Percentiles rank a stretch among this genome's conserved stretches.
Evolutionary conservation across 2,888 invertebrate species (phyloP).

Genomic region (Sycophila texana): DNA sequence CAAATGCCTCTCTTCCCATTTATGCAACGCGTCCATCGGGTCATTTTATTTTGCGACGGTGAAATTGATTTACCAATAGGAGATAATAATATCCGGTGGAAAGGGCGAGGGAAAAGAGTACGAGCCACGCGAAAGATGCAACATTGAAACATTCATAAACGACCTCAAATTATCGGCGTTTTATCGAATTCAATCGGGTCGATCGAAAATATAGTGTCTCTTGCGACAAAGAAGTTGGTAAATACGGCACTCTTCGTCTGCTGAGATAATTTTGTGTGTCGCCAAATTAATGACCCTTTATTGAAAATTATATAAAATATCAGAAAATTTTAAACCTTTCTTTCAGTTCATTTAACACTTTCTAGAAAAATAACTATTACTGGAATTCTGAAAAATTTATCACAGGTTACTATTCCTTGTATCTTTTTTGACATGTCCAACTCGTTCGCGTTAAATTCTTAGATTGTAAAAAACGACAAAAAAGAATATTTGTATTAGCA

Average conservation of each 20-base stretch:
- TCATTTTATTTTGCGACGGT: slow-evolving; percentile 21
- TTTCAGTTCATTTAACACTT: background rate
- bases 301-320: background rate
- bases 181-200: slow-evolving; percentile 6
- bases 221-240: background rate
- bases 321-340: background rate
- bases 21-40: slow-evolving; percentile 12
- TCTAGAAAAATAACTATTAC: too few relatives aligned
- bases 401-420: background rate
- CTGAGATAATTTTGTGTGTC: background rate
- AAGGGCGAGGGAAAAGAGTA: background rate
- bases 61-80: slow-evolving; percentile 5
- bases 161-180: slow-evolving; percentile 32
- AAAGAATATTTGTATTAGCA: background rate
- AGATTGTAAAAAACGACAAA: slow-evolving; percentile 12
- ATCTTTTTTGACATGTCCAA: background rate
- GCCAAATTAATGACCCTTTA: too few relatives aligned
- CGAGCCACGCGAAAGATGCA: background rate
- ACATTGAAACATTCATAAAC: slow-evolving; percentile 27
- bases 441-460: slow-evolving; percentile 6
- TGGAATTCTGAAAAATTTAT: too few relatives aligned
- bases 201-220: slow-evolving; percentile 4
- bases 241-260: background rate
- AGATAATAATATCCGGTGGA: background rate
- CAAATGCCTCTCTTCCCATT: too few relatives aligned